These are phyloP conservation scores for Horisme vitalbata DNA, from an alignment of 2,888 invertebrate species.

Conservation along the genomic window DNA sequence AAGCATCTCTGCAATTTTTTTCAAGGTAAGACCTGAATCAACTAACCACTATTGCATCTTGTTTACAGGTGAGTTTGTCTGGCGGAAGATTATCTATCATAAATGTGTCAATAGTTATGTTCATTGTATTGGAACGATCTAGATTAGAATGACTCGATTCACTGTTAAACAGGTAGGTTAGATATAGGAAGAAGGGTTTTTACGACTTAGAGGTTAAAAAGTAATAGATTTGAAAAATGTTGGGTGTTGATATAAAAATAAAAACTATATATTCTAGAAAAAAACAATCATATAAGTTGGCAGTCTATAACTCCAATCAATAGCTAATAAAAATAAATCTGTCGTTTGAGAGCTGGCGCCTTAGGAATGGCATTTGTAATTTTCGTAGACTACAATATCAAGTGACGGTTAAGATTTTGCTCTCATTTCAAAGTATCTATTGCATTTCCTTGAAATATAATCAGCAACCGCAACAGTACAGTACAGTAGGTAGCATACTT, in stretches of 20 bases:
- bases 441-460: constrained; percentile 29
- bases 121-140: constrained; percentile 3
- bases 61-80: not conserved
- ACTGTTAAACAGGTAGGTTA: no score
- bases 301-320: no score
- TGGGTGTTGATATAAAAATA: no score
- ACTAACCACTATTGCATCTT: no score
- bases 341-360: not conserved
- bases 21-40: no score
- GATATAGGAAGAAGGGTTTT: no score
- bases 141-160: no score
- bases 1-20: not conserved
- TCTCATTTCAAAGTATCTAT: constrained; percentile 19
- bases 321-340: no score
- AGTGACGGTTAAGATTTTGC: constrained; percentile 19
- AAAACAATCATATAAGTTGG: no score
- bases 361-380: constrained; percentile 8
- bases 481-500: constrained; percentile 1
- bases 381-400: constrained; percentile 11
- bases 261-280: no score
- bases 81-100: constrained; percentile 3
- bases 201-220: no score
- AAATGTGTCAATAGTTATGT: constrained; percentile 1
- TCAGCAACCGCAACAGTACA: constrained; percentile 28
- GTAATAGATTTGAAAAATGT: no score